Conservation (phyloP, 37 sponge, comb jelly and placozoan genomes). For the Lycopodina hypogea region DNA sequence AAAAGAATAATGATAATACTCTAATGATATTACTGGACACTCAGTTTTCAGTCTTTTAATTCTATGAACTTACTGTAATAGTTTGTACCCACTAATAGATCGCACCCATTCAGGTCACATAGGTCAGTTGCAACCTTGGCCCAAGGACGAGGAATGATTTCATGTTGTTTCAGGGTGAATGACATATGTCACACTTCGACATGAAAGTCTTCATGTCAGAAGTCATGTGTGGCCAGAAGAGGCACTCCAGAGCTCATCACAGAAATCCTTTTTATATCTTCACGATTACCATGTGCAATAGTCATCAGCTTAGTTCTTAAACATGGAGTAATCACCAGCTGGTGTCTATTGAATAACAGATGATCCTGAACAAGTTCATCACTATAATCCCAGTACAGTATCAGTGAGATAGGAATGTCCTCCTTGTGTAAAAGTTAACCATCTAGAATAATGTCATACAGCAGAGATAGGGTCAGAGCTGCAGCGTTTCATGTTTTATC, state of each 20-base stretch:
- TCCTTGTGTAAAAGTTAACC: too few relatives aligned
- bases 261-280: slow-evolving; percentile 22
- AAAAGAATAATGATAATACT: background rate
- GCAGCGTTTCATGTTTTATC: slow-evolving; percentile 14
- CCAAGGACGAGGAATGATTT: slow-evolving; percentile 41
- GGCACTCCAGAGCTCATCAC: too few relatives aligned
- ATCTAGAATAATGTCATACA: slow-evolving; percentile 1
- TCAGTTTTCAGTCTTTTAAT: slow-evolving; percentile 2
- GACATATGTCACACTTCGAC: too few relatives aligned
- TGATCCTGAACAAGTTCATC: slow-evolving; percentile 49
- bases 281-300: too few relatives aligned
- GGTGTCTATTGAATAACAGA: slow-evolving; percentile 38
- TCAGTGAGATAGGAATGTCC: too few relatives aligned
- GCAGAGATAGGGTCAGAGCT: slow-evolving; percentile 23
- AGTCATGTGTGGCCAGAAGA: too few relatives aligned
- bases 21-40: slow-evolving; percentile 4
- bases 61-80: too few relatives aligned
- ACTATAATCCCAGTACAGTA: slow-evolving; percentile 23
- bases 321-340: slow-evolving; percentile 19
- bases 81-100: slow-evolving; percentile 19
- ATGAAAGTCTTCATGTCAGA: slow-evolving; percentile 28
- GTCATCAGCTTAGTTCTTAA: slow-evolving; percentile 11
- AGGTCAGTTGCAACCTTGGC: slow-evolving; percentile 44
- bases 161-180: slow-evolving; percentile 26
- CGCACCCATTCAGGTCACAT: slow-evolving; percentile 32